phyloP scores from a whole-genome alignment of 2,113 vertebrate genomes.

The Lepisosteus oculatus region DNA sequence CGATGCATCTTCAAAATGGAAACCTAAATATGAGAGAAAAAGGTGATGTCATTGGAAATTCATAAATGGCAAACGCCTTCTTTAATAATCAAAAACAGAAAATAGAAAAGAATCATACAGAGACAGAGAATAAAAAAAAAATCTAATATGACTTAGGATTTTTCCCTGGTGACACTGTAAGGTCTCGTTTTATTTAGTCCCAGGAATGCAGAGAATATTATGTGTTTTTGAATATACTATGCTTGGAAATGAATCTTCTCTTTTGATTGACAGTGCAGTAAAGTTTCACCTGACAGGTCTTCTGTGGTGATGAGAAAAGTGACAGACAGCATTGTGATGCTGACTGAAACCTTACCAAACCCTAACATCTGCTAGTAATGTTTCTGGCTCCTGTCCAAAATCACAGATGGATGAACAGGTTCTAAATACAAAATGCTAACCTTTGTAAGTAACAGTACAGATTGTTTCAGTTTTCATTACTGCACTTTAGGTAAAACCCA shows the following conservation, averaged over 20 bases:
- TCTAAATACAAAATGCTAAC: not conserved
- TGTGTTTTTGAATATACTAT: not conserved
- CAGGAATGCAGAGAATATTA: not conserved
- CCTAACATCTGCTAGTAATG: not conserved
- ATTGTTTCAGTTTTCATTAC: not conserved
- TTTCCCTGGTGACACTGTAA: constrained; percentile 18
- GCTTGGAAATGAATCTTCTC: not conserved
- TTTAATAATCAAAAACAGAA: not conserved
- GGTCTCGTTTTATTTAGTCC: constrained; percentile 11
- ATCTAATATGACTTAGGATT: not conserved
- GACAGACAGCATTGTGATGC: constrained; percentile 1
- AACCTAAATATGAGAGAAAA: too few species aligned
- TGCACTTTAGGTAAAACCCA: constrained; percentile 3
- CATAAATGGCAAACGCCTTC: too few species aligned
- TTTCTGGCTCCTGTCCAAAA: not conserved
- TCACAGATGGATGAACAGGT: constrained; percentile 2
- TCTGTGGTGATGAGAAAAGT: not conserved
- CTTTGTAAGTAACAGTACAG: not conserved
- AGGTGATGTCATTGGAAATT: too few species aligned
- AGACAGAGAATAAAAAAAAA: not conserved
- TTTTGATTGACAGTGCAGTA: constrained; percentile 1
- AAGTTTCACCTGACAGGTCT: not conserved
- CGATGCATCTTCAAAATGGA: too few species aligned
- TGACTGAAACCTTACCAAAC: constrained; percentile 1
- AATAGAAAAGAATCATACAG: constrained; percentile 7